These are phyloP conservation scores for Drosophila sproati DNA, from an alignment of 1,140 invertebrate genomes.

Conservation along the genomic window DNA sequence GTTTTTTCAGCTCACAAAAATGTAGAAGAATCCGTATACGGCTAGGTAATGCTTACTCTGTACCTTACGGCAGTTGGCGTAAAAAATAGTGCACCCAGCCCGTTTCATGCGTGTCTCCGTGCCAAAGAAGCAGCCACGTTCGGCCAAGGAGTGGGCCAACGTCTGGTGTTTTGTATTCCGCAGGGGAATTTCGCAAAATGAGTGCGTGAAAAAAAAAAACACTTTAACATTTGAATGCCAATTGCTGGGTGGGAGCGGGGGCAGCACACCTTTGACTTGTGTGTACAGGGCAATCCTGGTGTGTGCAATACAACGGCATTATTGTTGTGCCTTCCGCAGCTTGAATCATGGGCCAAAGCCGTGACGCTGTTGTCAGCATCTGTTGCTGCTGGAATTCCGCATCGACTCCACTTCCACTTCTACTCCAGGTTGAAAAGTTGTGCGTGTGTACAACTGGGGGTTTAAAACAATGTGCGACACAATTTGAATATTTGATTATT, in stretches of 20 bases:
- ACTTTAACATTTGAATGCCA: constrained; percentile 78
- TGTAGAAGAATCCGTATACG: constrained; percentile 21
- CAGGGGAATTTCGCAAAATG: constrained; percentile 39
- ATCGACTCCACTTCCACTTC: neutral
- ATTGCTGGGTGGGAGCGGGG: constrained; percentile 42
- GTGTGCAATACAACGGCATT: constrained; percentile 46
- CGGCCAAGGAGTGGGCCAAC: constrained; percentile 17
- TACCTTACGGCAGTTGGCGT: constrained; percentile 5
- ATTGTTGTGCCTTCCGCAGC: constrained; percentile 40
- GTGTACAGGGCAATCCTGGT: constrained; percentile 2
- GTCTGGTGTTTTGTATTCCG: constrained; percentile 68
- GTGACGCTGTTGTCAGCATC: constrained; percentile 68
- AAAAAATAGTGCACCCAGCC: constrained; percentile 59
- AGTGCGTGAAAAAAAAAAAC: constrained; percentile 71
- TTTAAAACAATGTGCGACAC: constrained; percentile 54
- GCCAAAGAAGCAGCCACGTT: too few species aligned
- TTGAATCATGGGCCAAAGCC: constrained; percentile 58
- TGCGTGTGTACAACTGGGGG: neutral
- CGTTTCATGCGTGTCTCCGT: constrained; percentile 1
- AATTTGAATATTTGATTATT: constrained; percentile 62
- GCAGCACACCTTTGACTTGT: neutral
- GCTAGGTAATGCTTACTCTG: neutral
- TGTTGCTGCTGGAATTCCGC: constrained; percentile 46
- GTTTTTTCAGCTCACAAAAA: constrained; percentile 43
- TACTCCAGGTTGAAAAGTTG: neutral